Evolutionary conservation across 30 jellyfish, hydroid and myxozoan species (phyloP).

Genomic region (Cassiopea xamachana): DNA sequence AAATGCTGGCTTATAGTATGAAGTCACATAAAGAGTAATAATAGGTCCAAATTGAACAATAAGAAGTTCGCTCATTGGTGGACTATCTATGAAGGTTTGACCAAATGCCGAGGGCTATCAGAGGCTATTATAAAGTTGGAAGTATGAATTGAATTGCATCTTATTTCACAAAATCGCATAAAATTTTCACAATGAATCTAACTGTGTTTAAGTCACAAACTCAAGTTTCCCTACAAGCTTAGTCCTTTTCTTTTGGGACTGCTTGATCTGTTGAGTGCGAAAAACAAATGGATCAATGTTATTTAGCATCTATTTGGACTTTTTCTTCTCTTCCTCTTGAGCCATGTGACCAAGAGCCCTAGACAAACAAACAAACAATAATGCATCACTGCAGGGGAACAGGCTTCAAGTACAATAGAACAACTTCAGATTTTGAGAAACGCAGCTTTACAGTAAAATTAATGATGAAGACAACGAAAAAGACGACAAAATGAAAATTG

Average conservation of each 20-base stretch:
- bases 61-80: no score
- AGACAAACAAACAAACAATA: background rate
- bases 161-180: background rate
- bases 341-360: conserved; percentile 12
- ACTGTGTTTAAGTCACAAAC: background rate
- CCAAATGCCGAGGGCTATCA: no score
- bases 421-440: no score
- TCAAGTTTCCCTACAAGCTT: background rate
- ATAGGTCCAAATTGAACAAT: no score
- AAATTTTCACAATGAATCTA: background rate
- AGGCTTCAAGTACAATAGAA: no score
- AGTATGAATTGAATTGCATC: background rate
- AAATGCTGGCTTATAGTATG: no score
- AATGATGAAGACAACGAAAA: no score
- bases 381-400: background rate
- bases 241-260: background rate
- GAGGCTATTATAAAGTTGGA: no score
- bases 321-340: background rate
- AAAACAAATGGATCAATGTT: background rate
- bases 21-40: no score
- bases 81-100: no score
- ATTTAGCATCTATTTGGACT: background rate
- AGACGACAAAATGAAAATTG: no score
- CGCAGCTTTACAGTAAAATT: no score
- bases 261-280: background rate